Conservation (phyloP, 2,113 vertebrate genomes). For the Silurus asotus region DNA sequence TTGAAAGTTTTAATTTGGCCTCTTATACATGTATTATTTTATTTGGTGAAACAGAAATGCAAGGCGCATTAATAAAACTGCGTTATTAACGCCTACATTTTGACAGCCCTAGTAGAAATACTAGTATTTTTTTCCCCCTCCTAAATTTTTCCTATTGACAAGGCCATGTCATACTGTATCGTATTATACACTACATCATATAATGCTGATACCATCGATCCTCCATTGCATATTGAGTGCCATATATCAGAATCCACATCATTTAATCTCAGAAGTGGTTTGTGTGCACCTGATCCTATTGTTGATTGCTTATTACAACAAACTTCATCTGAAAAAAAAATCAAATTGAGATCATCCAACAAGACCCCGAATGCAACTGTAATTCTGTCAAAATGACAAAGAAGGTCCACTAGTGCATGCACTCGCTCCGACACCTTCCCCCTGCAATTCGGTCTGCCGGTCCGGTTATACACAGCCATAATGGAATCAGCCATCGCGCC, state of each 20-base stretch:
- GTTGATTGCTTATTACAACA: not conserved
- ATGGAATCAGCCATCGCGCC: conserved; percentile 6
- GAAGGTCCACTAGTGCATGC: not conserved
- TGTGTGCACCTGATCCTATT: not conserved
- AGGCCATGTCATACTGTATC: not conserved
- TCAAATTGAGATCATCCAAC: not conserved
- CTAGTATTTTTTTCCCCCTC: no score
- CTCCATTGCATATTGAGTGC: not conserved
- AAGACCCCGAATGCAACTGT: not conserved
- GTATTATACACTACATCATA: not conserved
- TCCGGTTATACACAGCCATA: not conserved
- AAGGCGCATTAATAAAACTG: no score
- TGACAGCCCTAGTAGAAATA: no score
- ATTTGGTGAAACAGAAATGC: no score
- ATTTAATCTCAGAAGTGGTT: not conserved
- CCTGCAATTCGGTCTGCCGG: not conserved
- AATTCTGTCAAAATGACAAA: not conserved
- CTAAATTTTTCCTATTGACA: not conserved
- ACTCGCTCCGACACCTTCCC: not conserved
- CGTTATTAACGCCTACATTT: no score
- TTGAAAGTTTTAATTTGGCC: no score
- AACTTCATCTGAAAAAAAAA: not conserved
- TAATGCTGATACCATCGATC: not conserved
- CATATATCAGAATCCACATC: not conserved
- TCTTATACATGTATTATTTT: no score